Conservation (phyloP, 2,888 invertebrate genomes). For the Netelia fuscicornis region DNA sequence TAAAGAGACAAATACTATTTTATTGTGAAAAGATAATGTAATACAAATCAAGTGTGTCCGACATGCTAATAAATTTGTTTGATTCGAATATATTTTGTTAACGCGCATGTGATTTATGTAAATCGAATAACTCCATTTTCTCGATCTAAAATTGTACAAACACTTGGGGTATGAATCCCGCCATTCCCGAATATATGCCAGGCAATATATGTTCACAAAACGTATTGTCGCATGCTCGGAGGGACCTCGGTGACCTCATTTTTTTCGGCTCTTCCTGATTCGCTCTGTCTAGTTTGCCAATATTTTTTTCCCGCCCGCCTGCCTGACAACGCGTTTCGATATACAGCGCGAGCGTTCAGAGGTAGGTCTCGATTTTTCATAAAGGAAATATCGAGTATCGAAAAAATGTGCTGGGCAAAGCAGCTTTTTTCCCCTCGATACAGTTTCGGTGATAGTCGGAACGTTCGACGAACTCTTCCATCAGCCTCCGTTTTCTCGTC, state of each 20-base stretch:
- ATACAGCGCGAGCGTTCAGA: not conserved
- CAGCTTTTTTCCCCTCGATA: conserved; percentile 10
- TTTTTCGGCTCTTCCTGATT: not conserved
- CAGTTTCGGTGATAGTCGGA: conserved; percentile 10
- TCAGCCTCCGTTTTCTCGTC: not conserved
- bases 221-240: not conserved
- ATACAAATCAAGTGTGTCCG: no score
- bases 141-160: not conserved
- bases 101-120: no score
- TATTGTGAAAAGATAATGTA: no score
- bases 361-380: conserved; percentile 29
- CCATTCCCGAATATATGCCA: not conserved
- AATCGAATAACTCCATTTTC: not conserved
- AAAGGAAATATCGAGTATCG: conserved; percentile 47
- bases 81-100: no score
- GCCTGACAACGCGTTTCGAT: conserved; percentile 3
- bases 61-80: no score
- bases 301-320: conserved; percentile 3
- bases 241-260: conserved; percentile 14
- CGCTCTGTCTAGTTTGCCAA: not conserved
- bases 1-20: no score
- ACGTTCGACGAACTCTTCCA: conserved; percentile 3
- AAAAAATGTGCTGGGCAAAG: conserved; percentile 4
- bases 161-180: not conserved
- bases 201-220: not conserved